phyloP scores from a whole-genome alignment of 2,113 vertebrate genomes.

The Rhipidura dahli region DNA sequence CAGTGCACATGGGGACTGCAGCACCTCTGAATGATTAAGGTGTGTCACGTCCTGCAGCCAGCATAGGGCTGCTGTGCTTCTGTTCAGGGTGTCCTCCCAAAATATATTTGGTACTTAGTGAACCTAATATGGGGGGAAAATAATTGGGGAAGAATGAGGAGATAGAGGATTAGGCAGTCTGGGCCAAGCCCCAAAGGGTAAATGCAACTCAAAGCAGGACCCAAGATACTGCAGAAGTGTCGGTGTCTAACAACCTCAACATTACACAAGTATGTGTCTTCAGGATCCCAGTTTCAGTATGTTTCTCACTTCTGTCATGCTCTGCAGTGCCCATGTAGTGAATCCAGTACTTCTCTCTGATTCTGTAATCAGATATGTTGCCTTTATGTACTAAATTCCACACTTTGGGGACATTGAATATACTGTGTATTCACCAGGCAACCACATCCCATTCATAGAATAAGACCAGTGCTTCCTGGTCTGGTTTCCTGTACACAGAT shows the following conservation, averaged over 20 bases:
- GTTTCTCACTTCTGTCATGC: not conserved
- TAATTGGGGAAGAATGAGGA: not conserved
- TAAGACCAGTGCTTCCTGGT: not conserved
- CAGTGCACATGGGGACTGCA: accelerated
- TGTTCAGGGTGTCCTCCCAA: not conserved
- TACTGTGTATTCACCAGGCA: not conserved
- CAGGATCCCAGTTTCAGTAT: not conserved
- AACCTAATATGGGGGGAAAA: not conserved
- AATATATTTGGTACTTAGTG: not conserved
- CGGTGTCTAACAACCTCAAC: accelerated
- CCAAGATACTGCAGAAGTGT: not conserved
- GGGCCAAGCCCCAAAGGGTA: not conserved
- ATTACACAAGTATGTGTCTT: not conserved
- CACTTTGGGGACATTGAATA: not conserved
- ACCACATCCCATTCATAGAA: not conserved
- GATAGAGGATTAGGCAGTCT: not conserved
- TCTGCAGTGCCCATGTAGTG: not conserved
- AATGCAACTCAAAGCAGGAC: not conserved
- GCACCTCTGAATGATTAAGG: accelerated
- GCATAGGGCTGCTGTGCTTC: not conserved
- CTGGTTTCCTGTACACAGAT: not conserved
- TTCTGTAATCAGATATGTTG: not conserved
- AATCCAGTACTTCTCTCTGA: not conserved
- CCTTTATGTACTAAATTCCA: not conserved
- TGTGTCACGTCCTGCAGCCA: not conserved